These are phyloP conservation scores for Enteromius paludinosus DNA, from an alignment of 2,797 vertebrate species.

Conservation along the genomic window DNA sequence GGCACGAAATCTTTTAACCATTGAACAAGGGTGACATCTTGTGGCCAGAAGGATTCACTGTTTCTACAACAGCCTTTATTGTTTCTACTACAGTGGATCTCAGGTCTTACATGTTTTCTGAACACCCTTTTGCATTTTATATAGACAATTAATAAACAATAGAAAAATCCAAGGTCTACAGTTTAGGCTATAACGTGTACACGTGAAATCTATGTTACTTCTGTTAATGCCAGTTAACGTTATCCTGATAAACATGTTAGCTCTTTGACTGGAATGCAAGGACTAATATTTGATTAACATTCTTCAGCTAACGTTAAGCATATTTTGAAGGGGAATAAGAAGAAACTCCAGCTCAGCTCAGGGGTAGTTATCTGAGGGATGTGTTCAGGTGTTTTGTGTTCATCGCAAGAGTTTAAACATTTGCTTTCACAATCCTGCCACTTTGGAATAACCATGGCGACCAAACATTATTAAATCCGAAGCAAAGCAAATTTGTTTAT, in stretches of 20 bases:
- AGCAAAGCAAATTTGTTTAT: not conserved
- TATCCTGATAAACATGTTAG: not conserved
- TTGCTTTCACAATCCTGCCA: not conserved
- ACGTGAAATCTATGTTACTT: not conserved
- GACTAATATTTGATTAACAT: not conserved
- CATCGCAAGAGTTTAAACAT: not conserved
- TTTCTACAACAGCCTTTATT: not conserved
- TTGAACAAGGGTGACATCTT: slow-evolving; percentile 46
- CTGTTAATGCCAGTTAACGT: not conserved
- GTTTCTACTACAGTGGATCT: not conserved
- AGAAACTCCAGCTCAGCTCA: not conserved
- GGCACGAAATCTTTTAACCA: not conserved
- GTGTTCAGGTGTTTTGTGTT: not conserved
- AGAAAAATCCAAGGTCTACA: not conserved
- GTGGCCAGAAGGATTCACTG: slow-evolving; percentile 16
- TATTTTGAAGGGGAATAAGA: not conserved
- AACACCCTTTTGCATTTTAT: not conserved
- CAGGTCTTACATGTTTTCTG: not conserved
- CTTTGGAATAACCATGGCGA: not conserved
- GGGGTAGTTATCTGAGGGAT: not conserved
- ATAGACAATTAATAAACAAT: not conserved
- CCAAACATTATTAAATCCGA: not conserved
- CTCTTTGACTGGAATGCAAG: not conserved
- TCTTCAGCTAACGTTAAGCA: not conserved
- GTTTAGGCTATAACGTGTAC: not conserved